These are phyloP conservation scores for Hemicordylus capensis DNA, from an alignment of 2,113 vertebrate genomes.

Conservation along the genomic window DNA sequence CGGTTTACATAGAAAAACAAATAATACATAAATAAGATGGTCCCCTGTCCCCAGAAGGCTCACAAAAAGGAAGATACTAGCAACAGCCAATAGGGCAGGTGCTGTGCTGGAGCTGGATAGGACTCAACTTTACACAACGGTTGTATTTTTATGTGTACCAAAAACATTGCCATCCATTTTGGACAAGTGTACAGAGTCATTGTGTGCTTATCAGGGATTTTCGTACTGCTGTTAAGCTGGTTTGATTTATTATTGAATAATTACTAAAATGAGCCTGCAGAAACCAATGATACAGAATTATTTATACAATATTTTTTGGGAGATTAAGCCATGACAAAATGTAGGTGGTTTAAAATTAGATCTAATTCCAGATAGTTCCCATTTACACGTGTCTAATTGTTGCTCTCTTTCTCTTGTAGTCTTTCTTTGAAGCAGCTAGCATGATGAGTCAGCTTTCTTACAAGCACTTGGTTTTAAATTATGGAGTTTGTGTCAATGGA, in stretches of 20 bases:
- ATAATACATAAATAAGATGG: too few relatives aligned
- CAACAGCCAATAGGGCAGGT: too few relatives aligned
- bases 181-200: not conserved
- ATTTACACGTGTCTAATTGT: constrained; percentile 16
- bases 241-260: not conserved
- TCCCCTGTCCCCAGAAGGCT: too few relatives aligned
- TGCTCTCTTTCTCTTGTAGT: constrained; percentile 76
- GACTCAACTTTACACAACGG: constrained; percentile 20
- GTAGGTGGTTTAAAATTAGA: not conserved
- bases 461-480: constrained; percentile 94
- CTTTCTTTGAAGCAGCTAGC: constrained; percentile 98
- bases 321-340: not conserved
- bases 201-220: not conserved
- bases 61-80: too few relatives aligned
- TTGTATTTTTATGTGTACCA: too few relatives aligned
- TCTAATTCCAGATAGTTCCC: constrained; percentile 21
- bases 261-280: not conserved
- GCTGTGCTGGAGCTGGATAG: too few relatives aligned
- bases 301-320: not conserved
- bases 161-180: not conserved
- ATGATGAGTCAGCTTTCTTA: constrained; percentile 99
- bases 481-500: constrained; percentile 93
- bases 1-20: too few relatives aligned
- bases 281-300: not conserved
- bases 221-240: not conserved